Evolutionary conservation across 2,797 vertebrate genomes (phyloP).

Genomic region (Enteromius trimaculatus): DNA sequence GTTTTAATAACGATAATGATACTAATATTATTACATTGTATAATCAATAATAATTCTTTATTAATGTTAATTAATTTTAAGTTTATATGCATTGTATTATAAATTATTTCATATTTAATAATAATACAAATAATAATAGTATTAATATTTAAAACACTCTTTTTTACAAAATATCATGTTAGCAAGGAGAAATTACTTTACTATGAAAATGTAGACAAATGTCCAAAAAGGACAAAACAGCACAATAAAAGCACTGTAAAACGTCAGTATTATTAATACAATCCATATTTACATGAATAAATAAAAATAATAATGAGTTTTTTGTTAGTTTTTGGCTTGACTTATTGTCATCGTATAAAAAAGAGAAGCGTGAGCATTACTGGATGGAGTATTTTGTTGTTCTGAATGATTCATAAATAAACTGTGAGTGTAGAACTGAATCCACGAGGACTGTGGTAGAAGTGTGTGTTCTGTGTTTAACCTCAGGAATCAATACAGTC

Average conservation of each 20-base stretch:
- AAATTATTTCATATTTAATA: not conserved
- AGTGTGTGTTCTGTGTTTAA: not conserved
- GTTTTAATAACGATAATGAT: no score
- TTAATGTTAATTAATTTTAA: not conserved
- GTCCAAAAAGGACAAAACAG: not conserved
- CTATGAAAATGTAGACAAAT: not conserved
- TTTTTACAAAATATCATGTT: not conserved
- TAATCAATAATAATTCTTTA: not conserved
- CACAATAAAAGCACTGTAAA: not conserved
- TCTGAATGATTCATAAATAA: not conserved
- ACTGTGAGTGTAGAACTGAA: not conserved
- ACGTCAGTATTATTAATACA: not conserved
- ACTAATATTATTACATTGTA: no score
- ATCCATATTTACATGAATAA: not conserved
- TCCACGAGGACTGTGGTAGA: not conserved
- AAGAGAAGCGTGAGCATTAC: not conserved
- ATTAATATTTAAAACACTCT: not conserved
- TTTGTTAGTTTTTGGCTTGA: no score
- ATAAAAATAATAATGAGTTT: not conserved
- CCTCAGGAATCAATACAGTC: conserved; percentile 26
- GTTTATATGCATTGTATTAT: not conserved
- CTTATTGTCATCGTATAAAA: not conserved
- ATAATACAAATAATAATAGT: not conserved
- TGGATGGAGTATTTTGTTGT: not conserved
- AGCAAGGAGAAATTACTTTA: no score